Evolutionary conservation across 2,888 invertebrate species (phyloP), one percentile per base, ranked within the genome.

Genomic region (Glyphotaelius pellucidus): DNA sequence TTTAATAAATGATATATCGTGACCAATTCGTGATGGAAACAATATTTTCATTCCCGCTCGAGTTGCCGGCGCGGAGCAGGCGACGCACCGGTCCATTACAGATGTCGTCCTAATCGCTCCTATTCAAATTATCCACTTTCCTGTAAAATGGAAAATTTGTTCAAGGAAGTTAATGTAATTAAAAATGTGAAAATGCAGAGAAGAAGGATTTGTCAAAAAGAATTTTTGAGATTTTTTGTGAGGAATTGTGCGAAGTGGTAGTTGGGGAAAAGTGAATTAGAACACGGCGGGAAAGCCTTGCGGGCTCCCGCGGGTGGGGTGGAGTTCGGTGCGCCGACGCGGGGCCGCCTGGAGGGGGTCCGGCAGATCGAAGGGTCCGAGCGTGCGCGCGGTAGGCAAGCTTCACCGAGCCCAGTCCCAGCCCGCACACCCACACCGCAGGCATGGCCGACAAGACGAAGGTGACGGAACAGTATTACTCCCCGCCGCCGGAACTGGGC

Each of bases 381-480:
- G 95, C 95, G 95, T 96, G 96, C 96, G 93, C 91, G 90, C 89
- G 87, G 89, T 88, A 91, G 92, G 90, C 91, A 89, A 88, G 89
- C 67, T n/a, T 25, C 3, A n/a, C 85, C 52, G 90, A 91, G 90
- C 91, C 90, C 91, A 92, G 92, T 91, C 92, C 91, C 92, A 91
- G 92, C 91, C 93, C 93, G 95, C 95, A 94, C 94, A 95, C 95
- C 94, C 95, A 94, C 93, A 92, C 93, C 92, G 93, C 94, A 93
- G 93, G 92, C 95, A 98, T 98, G 97, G 98, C 98, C 95, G 98
- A 97, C 96, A 98, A 98, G 96, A 98, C 98, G 96, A 97, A 97
- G 95, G 97, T 97, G 94, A 95, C 94, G 92, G 97, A 97, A 95
- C 97, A 98, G 96, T 98, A 97, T 95, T 98, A 98, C 95, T 95